Conservation (phyloP, 1,140 invertebrate genomes). For the Drosophila asahinai region DNA sequence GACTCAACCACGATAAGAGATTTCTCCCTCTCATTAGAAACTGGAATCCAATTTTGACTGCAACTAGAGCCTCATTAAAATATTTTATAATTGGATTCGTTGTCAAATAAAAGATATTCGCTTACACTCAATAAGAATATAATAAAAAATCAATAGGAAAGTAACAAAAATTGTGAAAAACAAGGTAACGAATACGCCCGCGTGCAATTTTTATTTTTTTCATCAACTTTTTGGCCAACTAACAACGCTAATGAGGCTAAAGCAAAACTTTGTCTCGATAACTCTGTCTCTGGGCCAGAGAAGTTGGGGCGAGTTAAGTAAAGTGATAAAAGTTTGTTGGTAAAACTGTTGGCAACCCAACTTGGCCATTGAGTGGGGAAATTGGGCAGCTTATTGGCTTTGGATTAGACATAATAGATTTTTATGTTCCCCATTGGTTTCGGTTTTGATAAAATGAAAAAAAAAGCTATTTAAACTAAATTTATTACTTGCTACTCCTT, state of each 20-base stretch:
- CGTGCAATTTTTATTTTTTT: conserved; percentile 53
- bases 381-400: conserved; percentile 29
- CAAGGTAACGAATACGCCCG: conserved; percentile 22
- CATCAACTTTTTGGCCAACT: conserved; percentile 64
- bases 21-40: background rate
- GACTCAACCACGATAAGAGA: background rate
- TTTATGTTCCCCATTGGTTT: conserved; percentile 16
- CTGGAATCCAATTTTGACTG: background rate
- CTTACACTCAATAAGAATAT: conserved; percentile 27
- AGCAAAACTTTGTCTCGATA: conserved; percentile 59
- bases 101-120: conserved; percentile 18
- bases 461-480: background rate
- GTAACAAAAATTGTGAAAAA: conserved; percentile 18
- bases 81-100: conserved; percentile 41
- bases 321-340: conserved; percentile 66
- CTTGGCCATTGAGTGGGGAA: conserved; percentile 34
- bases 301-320: conserved; percentile 18
- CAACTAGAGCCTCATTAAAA: conserved; percentile 7
- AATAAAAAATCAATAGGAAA: conserved; percentile 24
- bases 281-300: conserved; percentile 50
- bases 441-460: conserved; percentile 7
- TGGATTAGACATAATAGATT: conserved; percentile 31
- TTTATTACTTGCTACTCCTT: background rate
- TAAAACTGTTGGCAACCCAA: conserved; percentile 29
- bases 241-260: conserved; percentile 75